Evolutionary conservation across 2,797 vertebrate genomes (phyloP), one percentile per base, ranked within the genome.

Genomic region (Remorina albescens): DNA sequence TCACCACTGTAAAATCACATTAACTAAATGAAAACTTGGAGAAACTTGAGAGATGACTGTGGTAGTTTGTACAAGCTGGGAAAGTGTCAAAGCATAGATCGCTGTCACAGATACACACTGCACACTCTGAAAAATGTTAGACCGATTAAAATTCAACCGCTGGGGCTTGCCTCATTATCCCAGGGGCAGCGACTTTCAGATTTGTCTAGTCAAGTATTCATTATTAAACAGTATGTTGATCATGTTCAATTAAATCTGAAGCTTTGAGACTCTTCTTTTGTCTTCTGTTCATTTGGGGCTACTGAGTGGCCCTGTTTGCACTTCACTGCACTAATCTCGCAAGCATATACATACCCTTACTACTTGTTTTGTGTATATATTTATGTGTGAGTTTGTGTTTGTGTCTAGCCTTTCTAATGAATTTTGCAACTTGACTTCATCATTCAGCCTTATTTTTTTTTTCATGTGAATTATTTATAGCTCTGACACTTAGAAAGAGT

Each of bases 201-300:
- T 90, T 93, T 82, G 78, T 93, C 84, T 74, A 87, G 91, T 92
- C 87, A 87, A 79, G 84, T 89, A 89, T 95, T 86, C 85, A 94
- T 93, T 93, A 94, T 93, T 95, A 86, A 94, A 87, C 74, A 89
- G 79, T 81, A 75, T 91, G 91, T 91, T 93, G 90, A 92, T 92
- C 87, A 76, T 82, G 79, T 90, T 91, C 73, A 72, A 78, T 82
- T 88, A 84, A 86, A 89, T 87, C 77, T 73, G 66, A 67, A 77
- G 82, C 83, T 84, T 78, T 74, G 85, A 88, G 79, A 81, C 78
- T 65, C 65, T 61, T 77, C 71, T 66, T 88, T 78, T 82, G 82
- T 89, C 75, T 79, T 74, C 62, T 65, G 70, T 78, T 67, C 39
- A 25, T 78, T 74, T 83, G 78, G 67, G 65, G 21, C 65, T 65